These are phyloP conservation scores for Phylloscopus collybita DNA, from an alignment of 2,797 vertebrate species.

Conservation along the genomic window DNA sequence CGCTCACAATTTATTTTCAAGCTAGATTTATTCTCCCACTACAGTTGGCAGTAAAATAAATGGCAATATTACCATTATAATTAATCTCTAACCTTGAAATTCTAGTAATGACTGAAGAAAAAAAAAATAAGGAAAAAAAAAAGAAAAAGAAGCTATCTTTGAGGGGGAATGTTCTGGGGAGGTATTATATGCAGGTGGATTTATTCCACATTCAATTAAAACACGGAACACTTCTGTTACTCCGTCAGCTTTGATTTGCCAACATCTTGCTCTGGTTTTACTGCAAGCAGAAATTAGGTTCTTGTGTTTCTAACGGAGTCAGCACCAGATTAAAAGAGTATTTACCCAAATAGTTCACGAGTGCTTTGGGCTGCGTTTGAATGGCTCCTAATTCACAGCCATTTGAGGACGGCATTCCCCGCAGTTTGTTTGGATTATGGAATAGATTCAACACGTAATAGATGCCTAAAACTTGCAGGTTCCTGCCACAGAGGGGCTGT, in stretches of 20 bases:
- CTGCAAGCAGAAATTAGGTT: background rate
- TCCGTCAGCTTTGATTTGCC: conserved; percentile 22
- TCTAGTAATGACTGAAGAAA: background rate
- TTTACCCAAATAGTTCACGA: background rate
- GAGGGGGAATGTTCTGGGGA: background rate
- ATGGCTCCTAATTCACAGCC: background rate
- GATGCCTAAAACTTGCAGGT: background rate
- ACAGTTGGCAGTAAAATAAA: conserved; percentile 56
- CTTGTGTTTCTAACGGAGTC: background rate
- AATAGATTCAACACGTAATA: fast-evolving
- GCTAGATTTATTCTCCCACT: conserved; percentile 50
- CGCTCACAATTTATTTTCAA: conserved; percentile 48
- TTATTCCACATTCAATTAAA: conserved; percentile 36
- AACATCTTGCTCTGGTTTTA: background rate
- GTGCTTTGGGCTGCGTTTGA: background rate
- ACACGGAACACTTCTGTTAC: background rate
- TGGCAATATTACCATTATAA: conserved; percentile 43
- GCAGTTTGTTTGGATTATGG: background rate
- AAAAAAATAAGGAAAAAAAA: background rate
- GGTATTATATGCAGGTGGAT: background rate
- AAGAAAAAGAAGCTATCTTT: background rate
- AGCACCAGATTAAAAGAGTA: background rate
- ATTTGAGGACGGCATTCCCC: background rate
- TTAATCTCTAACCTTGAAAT: conserved; percentile 65
- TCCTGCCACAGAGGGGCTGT: background rate